Percentiles rank a stretch among this genome's conserved stretches.
Evolutionary conservation across 2,113 vertebrate genomes (phyloP).

Genomic region (Motacilla alba): DNA sequence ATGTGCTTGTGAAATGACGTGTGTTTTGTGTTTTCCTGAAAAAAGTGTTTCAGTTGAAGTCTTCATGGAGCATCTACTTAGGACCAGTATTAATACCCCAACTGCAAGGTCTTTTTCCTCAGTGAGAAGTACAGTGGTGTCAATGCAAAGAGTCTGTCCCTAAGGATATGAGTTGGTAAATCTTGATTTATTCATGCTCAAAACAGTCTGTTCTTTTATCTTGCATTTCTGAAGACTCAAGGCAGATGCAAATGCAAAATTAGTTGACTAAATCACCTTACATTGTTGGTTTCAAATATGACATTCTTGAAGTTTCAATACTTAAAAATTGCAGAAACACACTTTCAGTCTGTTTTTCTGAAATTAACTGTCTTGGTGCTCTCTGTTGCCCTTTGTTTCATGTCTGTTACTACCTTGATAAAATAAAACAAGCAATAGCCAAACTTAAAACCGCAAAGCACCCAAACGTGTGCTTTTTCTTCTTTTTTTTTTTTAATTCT

Average conservation of each 20-base stretch:
- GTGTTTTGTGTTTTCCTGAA: neutral
- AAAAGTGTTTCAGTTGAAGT: neutral
- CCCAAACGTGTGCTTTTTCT: fast-evolving
- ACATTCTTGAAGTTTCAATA: neutral
- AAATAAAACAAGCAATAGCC: neutral
- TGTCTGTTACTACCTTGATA: neutral
- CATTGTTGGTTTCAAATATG: neutral
- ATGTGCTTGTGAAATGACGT: neutral
- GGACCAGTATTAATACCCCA: neutral
- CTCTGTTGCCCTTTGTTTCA: neutral
- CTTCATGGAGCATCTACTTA: neutral
- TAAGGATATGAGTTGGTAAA: neutral
- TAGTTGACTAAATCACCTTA: neutral
- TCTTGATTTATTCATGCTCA: neutral
- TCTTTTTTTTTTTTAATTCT: neutral
- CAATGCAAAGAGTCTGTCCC: neutral
- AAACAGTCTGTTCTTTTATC: neutral
- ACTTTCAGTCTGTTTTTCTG: neutral
- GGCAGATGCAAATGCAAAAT: neutral
- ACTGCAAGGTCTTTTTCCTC: neutral
- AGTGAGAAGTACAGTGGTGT: neutral
- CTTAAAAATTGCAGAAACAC: neutral
- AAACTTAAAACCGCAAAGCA: neutral
- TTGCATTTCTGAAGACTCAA: neutral
- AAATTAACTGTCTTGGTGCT: neutral